phyloP scores from a whole-genome alignment of 2,888 invertebrate species.

The Athripsodes cinereus region DNA sequence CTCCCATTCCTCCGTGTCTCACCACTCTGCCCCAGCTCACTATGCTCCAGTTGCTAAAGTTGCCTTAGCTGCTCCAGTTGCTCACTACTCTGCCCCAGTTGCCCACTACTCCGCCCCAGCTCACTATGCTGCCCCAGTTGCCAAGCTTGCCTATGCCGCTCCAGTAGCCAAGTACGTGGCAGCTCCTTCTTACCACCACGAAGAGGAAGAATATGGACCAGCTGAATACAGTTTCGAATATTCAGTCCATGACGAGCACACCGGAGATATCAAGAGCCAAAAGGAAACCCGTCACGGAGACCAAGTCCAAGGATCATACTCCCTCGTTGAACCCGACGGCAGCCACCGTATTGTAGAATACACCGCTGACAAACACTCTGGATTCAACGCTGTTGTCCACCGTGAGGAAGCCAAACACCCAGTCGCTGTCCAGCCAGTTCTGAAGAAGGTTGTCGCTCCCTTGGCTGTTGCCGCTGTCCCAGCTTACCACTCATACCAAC shows the following conservation, averaged over 20 bases:
- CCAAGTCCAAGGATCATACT: conserved; percentile 44
- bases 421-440: conserved; percentile 19
- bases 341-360: conserved; percentile 44
- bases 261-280: conserved; percentile 46
- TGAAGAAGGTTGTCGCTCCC: conserved; percentile 24
- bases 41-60: conserved; percentile 8
- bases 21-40: conserved; percentile 6
- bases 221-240: conserved; percentile 31
- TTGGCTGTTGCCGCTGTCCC: conserved; percentile 22
- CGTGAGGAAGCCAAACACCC: conserved; percentile 35
- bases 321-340: conserved; percentile 46
- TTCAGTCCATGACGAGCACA: conserved; percentile 43
- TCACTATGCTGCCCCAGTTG: conserved; percentile 19
- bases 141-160: conserved; percentile 22
- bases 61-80: not conserved
- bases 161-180: conserved; percentile 18
- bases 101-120: conserved; percentile 19
- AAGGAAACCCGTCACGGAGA: conserved; percentile 43
- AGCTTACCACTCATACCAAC: conserved; percentile 16
- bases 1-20: not conserved
- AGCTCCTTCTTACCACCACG: conserved; percentile 5
- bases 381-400: conserved; percentile 45
- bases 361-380: conserved; percentile 41
- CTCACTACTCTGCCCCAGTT: conserved; percentile 3
- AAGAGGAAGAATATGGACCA: conserved; percentile 16